A percentile compares a stretch with the other conserved stretches of the same genome.
These are phyloP conservation scores for Cerastis rubricosa DNA, from an alignment of 2,888 invertebrate species.

Conservation along the genomic window DNA sequence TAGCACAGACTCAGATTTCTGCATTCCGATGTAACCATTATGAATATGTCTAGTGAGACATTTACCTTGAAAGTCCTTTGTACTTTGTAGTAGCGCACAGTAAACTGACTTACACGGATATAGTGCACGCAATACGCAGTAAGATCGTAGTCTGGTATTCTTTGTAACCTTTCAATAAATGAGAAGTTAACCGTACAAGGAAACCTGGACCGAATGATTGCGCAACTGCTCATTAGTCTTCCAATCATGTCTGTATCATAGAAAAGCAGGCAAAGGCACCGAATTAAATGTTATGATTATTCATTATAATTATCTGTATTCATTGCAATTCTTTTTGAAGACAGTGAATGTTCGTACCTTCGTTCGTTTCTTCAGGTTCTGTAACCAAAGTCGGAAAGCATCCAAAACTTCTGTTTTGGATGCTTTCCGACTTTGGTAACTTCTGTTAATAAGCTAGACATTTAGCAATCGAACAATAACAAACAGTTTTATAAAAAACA, in stretches of 20 bases:
- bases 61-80: slow-evolving; percentile 77
- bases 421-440: too few species aligned
- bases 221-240: slow-evolving; percentile 37
- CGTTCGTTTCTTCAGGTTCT: not conserved
- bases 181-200: slow-evolving; percentile 62
- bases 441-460: slow-evolving; percentile 5
- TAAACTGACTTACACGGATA: slow-evolving; percentile 48
- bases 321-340: not conserved
- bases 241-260: slow-evolving; percentile 34
- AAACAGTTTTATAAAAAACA: slow-evolving; percentile 17
- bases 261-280: slow-evolving; percentile 31
- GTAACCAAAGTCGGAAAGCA: not conserved
- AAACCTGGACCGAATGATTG: slow-evolving; percentile 58
- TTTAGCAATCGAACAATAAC: slow-evolving; percentile 20
- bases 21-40: slow-evolving; percentile 2
- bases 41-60: slow-evolving; percentile 56
- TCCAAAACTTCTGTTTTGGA: too few species aligned
- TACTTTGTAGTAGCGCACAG: slow-evolving; percentile 59
- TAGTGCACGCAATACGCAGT: slow-evolving; percentile 50
- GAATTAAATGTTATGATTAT: slow-evolving; percentile 13
- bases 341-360: not conserved
- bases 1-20: slow-evolving; percentile 60
- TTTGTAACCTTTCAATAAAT: slow-evolving; percentile 59
- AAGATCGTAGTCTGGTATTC: slow-evolving; percentile 63
- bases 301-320: not conserved